Conservation (phyloP, 30 jellyfish, hydroid and myxozoan genomes). For the Sanderia malayensis region DNA sequence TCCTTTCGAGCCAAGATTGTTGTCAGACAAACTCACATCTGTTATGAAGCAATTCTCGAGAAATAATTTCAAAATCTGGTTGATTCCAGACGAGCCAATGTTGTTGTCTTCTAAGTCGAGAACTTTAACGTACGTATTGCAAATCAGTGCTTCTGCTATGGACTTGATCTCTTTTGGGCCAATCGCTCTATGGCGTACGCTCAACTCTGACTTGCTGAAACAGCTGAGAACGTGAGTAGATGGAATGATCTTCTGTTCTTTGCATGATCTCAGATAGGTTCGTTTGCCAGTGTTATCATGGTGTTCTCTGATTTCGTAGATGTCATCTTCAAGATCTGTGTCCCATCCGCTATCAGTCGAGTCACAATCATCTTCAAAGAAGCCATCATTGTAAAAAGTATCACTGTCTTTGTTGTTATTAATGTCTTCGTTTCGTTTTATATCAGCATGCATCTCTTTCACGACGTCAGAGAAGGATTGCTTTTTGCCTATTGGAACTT, state of each 20-base stretch:
- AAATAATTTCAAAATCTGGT: slow-evolving; percentile 28
- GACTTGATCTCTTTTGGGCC: slow-evolving; percentile 60
- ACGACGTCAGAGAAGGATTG: slow-evolving; percentile 41
- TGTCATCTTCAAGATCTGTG: slow-evolving; percentile 51
- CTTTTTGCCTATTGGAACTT: no score
- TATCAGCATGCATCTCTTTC: slow-evolving; percentile 29
- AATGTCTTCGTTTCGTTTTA: neutral
- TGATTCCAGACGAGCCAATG: slow-evolving; percentile 34
- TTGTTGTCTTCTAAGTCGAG: slow-evolving; percentile 59
- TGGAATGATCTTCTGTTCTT: slow-evolving; percentile 29
- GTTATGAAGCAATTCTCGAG: slow-evolving; percentile 51
- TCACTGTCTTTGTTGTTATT: neutral
- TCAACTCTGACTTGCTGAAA: slow-evolving; percentile 17
- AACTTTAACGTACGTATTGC: slow-evolving; percentile 52
- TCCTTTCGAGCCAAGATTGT: slow-evolving; percentile 51
- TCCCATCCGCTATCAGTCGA: slow-evolving; percentile 64
- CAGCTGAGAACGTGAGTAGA: slow-evolving; percentile 48
- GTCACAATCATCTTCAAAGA: slow-evolving; percentile 3
- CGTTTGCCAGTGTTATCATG: slow-evolving; percentile 48
- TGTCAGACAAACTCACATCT: slow-evolving; percentile 55
- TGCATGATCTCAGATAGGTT: slow-evolving; percentile 27
- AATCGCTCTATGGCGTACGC: slow-evolving; percentile 46
- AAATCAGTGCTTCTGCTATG: slow-evolving; percentile 43
- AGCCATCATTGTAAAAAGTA: neutral
- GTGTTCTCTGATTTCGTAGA: neutral